Percentiles rank a stretch among this genome's conserved stretches.
Evolutionary conservation across 2,888 invertebrate species (phyloP).

Genomic region (Hecatera dysodea): DNA sequence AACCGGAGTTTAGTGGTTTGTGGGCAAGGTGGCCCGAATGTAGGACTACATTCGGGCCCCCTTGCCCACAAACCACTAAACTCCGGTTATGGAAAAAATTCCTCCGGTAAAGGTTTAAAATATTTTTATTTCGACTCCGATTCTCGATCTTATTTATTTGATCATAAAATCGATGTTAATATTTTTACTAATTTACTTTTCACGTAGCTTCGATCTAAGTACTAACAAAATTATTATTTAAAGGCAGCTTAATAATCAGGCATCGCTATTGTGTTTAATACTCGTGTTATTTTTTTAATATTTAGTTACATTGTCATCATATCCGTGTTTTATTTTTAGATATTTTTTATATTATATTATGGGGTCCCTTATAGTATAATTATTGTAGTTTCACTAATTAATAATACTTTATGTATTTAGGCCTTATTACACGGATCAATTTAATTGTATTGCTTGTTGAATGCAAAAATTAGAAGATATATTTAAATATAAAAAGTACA

Average conservation of each 20-base stretch:
- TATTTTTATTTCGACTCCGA: constrained; percentile 23
- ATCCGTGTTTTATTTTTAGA: constrained; percentile 57
- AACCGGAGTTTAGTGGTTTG: background rate
- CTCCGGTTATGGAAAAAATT: background rate
- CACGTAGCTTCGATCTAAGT: constrained; percentile 42
- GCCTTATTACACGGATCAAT: constrained; percentile 8
- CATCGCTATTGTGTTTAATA: constrained; percentile 54
- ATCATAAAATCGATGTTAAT: constrained; percentile 40
- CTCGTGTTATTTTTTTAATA: constrained; percentile 47
- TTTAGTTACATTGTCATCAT: constrained; percentile 50
- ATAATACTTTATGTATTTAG: constrained; percentile 23
- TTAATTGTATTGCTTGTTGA: background rate
- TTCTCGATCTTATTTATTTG: constrained; percentile 30
- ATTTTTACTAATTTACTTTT: constrained; percentile 26
- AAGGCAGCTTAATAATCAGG: constrained; percentile 24
- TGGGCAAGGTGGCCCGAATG: background rate
- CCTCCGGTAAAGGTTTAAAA: constrained; percentile 2
- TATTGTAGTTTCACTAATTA: constrained; percentile 18
- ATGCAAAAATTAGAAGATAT: constrained; percentile 6
- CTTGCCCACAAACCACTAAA: background rate
- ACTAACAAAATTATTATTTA: constrained; percentile 54
- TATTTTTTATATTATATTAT: constrained; percentile 33
- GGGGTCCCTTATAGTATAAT: constrained; percentile 45
- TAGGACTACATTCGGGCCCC: background rate
- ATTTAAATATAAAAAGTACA: too few relatives aligned